Evolutionary conservation across 2,888 invertebrate genomes (phyloP).

Genomic region (Tryphoninae sp.): DNA sequence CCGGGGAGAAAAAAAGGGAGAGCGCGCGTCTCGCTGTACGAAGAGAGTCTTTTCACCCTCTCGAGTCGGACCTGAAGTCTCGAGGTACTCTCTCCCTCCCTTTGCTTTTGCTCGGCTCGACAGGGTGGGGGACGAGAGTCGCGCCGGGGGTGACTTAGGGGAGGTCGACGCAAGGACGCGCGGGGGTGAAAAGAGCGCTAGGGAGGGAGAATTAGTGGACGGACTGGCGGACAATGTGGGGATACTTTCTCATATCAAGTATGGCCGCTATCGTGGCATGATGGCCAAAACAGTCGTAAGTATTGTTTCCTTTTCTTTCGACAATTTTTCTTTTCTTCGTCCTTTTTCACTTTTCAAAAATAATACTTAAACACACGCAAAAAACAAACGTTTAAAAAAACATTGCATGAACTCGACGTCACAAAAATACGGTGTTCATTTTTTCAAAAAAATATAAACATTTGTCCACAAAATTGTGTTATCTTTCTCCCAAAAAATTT

Average conservation of each 20-base stretch:
- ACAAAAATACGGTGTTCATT: too few relatives aligned
- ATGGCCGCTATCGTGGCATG: conserved; percentile 81
- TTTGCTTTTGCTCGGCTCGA: conserved; percentile 32
- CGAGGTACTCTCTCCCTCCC: conserved; percentile 48
- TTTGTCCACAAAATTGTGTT: too few relatives aligned
- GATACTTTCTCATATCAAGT: conserved; percentile 82
- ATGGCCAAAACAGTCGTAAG: conserved; percentile 81
- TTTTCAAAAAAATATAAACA: too few relatives aligned
- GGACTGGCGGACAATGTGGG: conserved; percentile 80
- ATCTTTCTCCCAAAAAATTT: too few relatives aligned
- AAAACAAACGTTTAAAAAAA: neutral
- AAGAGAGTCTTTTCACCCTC: conserved; percentile 48
- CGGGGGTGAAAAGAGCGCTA: conserved; percentile 72
- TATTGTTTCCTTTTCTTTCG: conserved; percentile 65
- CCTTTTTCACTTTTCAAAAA: neutral
- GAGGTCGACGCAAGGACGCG: conserved; percentile 75
- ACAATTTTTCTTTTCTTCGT: neutral
- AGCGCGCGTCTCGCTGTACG: conserved; percentile 43
- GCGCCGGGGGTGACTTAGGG: conserved; percentile 66
- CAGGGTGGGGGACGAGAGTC: conserved; percentile 57
- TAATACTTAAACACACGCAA: neutral
- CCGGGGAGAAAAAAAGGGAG: conserved; percentile 23
- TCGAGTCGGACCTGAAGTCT: conserved; percentile 59
- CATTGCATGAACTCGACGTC: too few relatives aligned
- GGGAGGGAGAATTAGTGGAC: conserved; percentile 79